Conservation (phyloP, 64 coral and sea anemone species). For the Orbicella faveolata region DNA sequence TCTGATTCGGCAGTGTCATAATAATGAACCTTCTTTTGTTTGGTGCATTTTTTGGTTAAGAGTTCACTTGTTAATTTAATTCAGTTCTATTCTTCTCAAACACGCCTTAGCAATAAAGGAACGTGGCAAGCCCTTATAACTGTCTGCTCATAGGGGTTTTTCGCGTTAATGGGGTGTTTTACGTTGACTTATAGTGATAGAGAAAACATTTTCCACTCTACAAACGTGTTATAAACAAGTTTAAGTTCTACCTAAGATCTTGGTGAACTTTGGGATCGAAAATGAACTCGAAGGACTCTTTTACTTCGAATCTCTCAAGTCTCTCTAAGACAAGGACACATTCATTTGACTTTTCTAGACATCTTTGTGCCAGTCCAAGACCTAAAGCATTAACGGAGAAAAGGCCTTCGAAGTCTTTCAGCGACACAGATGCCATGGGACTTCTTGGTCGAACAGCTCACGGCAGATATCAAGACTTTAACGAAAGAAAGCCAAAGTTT, state of each 20-base stretch:
- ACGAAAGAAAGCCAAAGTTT: not conserved
- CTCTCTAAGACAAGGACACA: not conserved
- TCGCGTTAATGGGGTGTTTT: too few relatives aligned
- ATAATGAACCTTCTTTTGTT: not conserved
- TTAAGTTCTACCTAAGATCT: not conserved
- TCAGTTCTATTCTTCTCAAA: not conserved
- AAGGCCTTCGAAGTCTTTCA: conserved; percentile 23
- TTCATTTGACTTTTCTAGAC: conserved; percentile 34
- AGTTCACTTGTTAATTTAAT: not conserved
- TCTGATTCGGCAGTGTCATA: not conserved
- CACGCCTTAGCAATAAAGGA: not conserved
- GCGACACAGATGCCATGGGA: conserved; percentile 1
- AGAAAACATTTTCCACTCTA: too few relatives aligned
- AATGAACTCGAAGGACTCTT: not conserved
- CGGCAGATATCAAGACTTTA: not conserved
- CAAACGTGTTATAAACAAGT: too few relatives aligned
- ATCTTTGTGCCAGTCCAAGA: not conserved
- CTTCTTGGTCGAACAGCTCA: not conserved
- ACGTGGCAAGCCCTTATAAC: not conserved
- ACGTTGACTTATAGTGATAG: too few relatives aligned
- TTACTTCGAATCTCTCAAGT: not conserved
- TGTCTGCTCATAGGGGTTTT: too few relatives aligned
- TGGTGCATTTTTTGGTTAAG: not conserved
- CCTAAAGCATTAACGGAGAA: not conserved
- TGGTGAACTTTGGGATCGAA: not conserved